phyloP scores from a whole-genome alignment of 2,888 invertebrate species.

The Phalera bucephala region DNA sequence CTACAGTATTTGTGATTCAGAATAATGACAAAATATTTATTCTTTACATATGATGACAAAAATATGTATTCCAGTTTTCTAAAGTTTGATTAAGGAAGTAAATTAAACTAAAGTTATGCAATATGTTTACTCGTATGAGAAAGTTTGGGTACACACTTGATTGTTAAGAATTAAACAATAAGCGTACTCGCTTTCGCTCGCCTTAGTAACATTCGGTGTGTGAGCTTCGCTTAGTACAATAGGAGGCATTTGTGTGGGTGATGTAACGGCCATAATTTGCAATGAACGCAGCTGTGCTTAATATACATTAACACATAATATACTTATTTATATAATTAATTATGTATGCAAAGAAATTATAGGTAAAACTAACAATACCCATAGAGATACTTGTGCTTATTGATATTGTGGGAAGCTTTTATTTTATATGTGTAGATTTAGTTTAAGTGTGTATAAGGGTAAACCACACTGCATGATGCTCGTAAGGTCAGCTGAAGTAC shows the following conservation, averaged over 20 bases:
- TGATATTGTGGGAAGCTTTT: too few relatives aligned
- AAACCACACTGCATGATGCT: too few relatives aligned
- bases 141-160: not conserved
- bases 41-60: too few relatives aligned
- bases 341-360: too few relatives aligned
- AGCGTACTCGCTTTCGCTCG: constrained; percentile 10
- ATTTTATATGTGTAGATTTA: constrained; percentile 9
- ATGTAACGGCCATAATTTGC: constrained; percentile 79
- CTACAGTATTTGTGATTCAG: too few relatives aligned
- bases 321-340: constrained; percentile 22
- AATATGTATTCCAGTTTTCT: too few relatives aligned
- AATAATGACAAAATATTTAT: too few relatives aligned
- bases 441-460: too few relatives aligned
- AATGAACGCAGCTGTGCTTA: constrained; percentile 30
- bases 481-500: too few relatives aligned
- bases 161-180: not conserved
- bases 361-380: constrained; percentile 9
- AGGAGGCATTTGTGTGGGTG: constrained; percentile 60
- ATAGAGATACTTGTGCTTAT: too few relatives aligned
- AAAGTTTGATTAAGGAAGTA: too few relatives aligned
- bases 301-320: constrained; percentile 6
- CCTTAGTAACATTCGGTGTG: constrained; percentile 28
- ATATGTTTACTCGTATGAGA: not conserved
- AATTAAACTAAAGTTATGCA: too few relatives aligned
- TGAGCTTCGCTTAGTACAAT: constrained; percentile 50